Evolutionary conservation across 2,888 invertebrate genomes (phyloP), one percentile per base, ranked within the genome.

Genomic region (Polydrusus tereticollis): DNA sequence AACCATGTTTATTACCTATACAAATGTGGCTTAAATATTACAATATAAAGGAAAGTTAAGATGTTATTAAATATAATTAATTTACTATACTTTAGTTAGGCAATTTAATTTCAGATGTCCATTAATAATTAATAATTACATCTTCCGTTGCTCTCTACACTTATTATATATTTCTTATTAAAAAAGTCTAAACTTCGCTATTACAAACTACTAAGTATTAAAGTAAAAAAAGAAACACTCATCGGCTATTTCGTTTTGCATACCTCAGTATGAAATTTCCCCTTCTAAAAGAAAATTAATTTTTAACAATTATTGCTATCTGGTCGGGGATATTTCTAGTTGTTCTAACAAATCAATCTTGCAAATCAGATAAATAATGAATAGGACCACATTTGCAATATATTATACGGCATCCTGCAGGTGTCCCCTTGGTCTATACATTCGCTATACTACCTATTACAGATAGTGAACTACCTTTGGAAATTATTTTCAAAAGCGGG

Each of bases 251-350:
- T 72, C 57, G 59, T 66, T 73, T 45, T 66, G 63, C 64, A 47
- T 29, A 59, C 63, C 55, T 69, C 14, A 43, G 23, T 63, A 75
- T 68, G 75, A 78, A 79, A 78, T 73, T 75, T 77, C 79, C 78
- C 77, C 77, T 78, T 67, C 58, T 75, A 57, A 77, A 78, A 78
- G 76, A 72, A 75, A 77, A 76, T 77, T 77, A 75, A 76, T 77
- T 77, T 76, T 68, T 76, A 75, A 72, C 76, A 77, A 81, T 84
- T 84, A 84, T 84, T 84, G 84, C 84, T 84, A 83, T 83, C 79
- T 83, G 82, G 82, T 83, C 81, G 83, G 82, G 82, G 81, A 80
- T 77, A 77, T 78, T 77, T 77, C 76, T 76, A 69, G 21, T 21
- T 63, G n/a, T 52, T 50, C 43, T 45, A 66, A 66, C 7, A 57